These are phyloP conservation scores for Sinocyclocheilus rhinocerous DNA, from an alignment of 2,113 vertebrate genomes.

Conservation along the genomic window DNA sequence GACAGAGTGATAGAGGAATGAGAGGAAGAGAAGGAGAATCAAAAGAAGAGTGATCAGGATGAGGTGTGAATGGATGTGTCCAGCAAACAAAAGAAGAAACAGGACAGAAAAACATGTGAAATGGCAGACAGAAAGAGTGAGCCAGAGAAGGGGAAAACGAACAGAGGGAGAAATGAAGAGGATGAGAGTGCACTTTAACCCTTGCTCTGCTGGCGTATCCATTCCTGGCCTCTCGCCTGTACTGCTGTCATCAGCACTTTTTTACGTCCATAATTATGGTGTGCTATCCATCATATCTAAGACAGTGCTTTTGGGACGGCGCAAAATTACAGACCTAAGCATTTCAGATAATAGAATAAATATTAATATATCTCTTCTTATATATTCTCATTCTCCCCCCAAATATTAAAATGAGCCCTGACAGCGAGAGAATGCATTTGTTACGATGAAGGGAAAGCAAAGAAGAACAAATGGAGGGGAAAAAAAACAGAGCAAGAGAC, in stretches of 20 bases:
- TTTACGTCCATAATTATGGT: constrained; percentile 88
- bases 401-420: constrained; percentile 79
- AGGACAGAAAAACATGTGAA: constrained; percentile 8
- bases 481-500: constrained; percentile 28
- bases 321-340: constrained; percentile 89
- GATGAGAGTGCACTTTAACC: constrained; percentile 75
- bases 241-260: constrained; percentile 90
- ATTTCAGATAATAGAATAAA: constrained; percentile 92
- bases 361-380: constrained; percentile 88
- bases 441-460: constrained; percentile 66
- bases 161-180: constrained; percentile 50
- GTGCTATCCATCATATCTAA: constrained; percentile 90
- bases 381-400: constrained; percentile 83
- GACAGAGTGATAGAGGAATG: constrained; percentile 20
- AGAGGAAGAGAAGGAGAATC: background rate
- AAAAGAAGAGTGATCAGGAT: constrained; percentile 31
- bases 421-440: constrained; percentile 76
- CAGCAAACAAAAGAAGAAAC: constrained; percentile 17
- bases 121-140: constrained; percentile 38
- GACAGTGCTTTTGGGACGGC: constrained; percentile 70
- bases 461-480: constrained; percentile 44
- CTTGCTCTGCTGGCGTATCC: constrained; percentile 72
- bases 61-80: background rate
- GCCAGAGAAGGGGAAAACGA: constrained; percentile 19
- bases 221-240: constrained; percentile 72